Percentiles rank a stretch among this genome's conserved stretches.
phyloP scores from a whole-genome alignment of 2,888 invertebrate species.

The Lissonota sp. region DNA sequence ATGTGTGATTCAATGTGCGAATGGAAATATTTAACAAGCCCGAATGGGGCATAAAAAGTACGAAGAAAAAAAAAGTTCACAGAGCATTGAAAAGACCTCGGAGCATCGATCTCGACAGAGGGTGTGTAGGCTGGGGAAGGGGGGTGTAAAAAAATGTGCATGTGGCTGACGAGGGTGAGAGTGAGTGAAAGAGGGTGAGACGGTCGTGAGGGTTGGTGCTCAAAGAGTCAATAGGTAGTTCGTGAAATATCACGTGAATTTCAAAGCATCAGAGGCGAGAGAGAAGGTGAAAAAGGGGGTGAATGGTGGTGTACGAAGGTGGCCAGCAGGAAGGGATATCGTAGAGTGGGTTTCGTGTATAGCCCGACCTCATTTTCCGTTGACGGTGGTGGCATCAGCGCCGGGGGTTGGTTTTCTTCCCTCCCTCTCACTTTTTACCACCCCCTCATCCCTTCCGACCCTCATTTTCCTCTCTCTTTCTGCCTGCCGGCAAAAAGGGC shows the following conservation, averaged over 20 bases:
- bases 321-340: not conserved
- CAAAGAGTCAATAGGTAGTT: slow-evolving; percentile 37
- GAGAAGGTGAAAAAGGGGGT: not conserved
- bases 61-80: not conserved
- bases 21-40: slow-evolving; percentile 48
- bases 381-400: slow-evolving; percentile 27
- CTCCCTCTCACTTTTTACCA: not conserved
- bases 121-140: no score
- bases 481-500: slow-evolving; percentile 20
- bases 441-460: slow-evolving; percentile 6
- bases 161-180: slow-evolving; percentile 15
- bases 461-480: slow-evolving; percentile 1
- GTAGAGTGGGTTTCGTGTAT: not conserved
- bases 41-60: slow-evolving; percentile 28
- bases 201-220: slow-evolving; percentile 16
- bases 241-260: slow-evolving; percentile 45
- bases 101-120: slow-evolving; percentile 26
- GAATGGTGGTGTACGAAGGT: not conserved
- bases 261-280: slow-evolving; percentile 40
- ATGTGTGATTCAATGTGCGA: slow-evolving; percentile 27
- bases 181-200: slow-evolving; percentile 6
- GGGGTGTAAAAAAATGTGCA: slow-evolving; percentile 16
- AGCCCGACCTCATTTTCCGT: slow-evolving; percentile 45
- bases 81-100: slow-evolving; percentile 29
- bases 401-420: slow-evolving; percentile 35